phyloP scores from a whole-genome alignment of 2,113 vertebrate genomes.

The Oxyura jamaicensis region DNA sequence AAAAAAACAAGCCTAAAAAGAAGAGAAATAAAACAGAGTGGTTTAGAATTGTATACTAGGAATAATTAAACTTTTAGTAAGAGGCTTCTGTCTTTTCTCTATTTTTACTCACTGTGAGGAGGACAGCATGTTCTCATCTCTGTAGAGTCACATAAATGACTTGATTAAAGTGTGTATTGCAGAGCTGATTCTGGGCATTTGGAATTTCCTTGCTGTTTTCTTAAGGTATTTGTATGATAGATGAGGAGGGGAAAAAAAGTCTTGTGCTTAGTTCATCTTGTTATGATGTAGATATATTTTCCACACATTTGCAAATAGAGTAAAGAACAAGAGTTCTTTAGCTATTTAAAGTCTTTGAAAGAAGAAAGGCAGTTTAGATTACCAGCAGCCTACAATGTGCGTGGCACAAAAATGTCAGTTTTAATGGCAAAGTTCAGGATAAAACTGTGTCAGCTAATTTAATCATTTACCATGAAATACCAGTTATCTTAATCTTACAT shows the following conservation, averaged over 20 bases:
- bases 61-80: conserved; percentile 24
- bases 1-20: conserved; percentile 29
- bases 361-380: conserved; percentile 67
- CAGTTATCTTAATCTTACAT: conserved; percentile 72
- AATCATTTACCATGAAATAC: conserved; percentile 76
- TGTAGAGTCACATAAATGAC: conserved; percentile 18
- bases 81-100: conserved; percentile 38
- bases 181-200: conserved; percentile 43
- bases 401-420: conserved; percentile 62
- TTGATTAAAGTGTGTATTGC: conserved; percentile 34
- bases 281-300: neutral
- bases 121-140: conserved; percentile 45
- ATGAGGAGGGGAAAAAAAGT: neutral
- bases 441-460: conserved; percentile 74
- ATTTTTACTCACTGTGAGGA: conserved; percentile 20
- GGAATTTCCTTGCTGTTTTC: conserved; percentile 45
- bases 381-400: conserved; percentile 51
- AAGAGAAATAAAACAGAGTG: neutral
- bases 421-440: conserved; percentile 74
- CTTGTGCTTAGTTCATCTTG: conserved; percentile 23
- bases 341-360: conserved; percentile 62
- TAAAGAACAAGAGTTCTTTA: conserved; percentile 51
- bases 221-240: conserved; percentile 30
- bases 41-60: conserved; percentile 12
- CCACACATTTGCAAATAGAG: conserved; percentile 48